phyloP scores from a whole-genome alignment of 2,888 invertebrate species.

The Drosophila buzzatii region DNA sequence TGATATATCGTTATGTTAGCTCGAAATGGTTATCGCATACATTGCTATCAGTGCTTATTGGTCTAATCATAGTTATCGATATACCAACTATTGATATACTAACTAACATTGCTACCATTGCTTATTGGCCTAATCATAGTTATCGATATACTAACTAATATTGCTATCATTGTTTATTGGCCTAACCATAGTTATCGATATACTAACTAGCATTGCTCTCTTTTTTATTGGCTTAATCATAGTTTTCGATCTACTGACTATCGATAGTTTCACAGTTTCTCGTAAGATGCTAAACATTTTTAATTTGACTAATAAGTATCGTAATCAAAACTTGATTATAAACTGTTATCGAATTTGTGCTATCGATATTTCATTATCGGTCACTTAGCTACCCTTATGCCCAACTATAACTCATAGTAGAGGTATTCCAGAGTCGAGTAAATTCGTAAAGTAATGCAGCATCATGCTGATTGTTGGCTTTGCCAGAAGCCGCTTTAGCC shows the following conservation, averaged over 20 bases:
- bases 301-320: background rate
- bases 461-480: conserved; percentile 9
- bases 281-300: background rate
- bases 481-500: background rate
- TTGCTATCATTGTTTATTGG: background rate
- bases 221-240: background rate
- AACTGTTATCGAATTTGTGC: background rate
- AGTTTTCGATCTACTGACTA: background rate
- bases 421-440: conserved; percentile 17
- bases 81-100: background rate
- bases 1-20: background rate
- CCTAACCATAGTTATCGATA: background rate
- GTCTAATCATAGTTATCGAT: background rate
- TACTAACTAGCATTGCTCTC: too few species aligned
- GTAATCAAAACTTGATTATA: background rate
- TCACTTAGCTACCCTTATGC: background rate
- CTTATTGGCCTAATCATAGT: background rate
- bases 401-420: background rate
- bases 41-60: background rate
- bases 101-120: background rate
- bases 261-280: background rate
- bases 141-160: background rate
- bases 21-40: background rate
- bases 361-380: background rate
- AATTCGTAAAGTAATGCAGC: background rate